A percentile compares a stretch with the other conserved stretches of the same genome.
Conservation (phyloP, 1,140 invertebrate species). For the Drosophila novamexicana region DNA sequence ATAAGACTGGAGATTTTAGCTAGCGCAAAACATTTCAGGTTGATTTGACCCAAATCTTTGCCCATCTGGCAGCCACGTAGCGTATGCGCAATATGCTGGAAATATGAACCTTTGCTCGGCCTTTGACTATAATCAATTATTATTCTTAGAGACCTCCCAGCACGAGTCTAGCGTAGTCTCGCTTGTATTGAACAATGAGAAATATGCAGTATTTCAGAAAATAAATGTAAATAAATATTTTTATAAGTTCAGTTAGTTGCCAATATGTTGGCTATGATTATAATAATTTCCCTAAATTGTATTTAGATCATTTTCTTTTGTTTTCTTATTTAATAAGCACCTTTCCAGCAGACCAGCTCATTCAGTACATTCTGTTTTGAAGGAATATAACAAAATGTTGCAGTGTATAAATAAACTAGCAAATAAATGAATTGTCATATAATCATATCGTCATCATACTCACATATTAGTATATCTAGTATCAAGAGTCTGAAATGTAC, state of each 20-base stretch:
- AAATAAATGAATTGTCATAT: too few species aligned
- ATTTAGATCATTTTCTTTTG: neutral
- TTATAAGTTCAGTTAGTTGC: too few species aligned
- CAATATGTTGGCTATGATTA: neutral
- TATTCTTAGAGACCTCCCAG: neutral
- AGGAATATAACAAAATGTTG: too few species aligned
- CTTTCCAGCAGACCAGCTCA: too few species aligned
- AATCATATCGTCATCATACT: too few species aligned
- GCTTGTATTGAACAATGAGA: too few species aligned
- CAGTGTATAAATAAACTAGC: too few species aligned
- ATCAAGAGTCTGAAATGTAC: too few species aligned
- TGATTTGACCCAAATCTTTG: constrained; percentile 37
- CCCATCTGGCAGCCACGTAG: constrained; percentile 5
- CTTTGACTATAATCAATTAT: neutral
- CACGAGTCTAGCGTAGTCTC: neutral
- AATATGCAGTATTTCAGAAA: neutral
- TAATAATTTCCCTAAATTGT: neutral
- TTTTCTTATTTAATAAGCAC: too few species aligned
- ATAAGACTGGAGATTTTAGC: neutral
- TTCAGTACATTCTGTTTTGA: too few species aligned
- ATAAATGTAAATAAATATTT: neutral
- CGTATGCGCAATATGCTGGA: constrained; percentile 36
- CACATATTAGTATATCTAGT: too few species aligned
- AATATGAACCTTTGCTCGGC: neutral
- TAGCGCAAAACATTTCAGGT: neutral